Conservation (phyloP, 2,113 vertebrate species). For the Nanorana parkeri region DNA sequence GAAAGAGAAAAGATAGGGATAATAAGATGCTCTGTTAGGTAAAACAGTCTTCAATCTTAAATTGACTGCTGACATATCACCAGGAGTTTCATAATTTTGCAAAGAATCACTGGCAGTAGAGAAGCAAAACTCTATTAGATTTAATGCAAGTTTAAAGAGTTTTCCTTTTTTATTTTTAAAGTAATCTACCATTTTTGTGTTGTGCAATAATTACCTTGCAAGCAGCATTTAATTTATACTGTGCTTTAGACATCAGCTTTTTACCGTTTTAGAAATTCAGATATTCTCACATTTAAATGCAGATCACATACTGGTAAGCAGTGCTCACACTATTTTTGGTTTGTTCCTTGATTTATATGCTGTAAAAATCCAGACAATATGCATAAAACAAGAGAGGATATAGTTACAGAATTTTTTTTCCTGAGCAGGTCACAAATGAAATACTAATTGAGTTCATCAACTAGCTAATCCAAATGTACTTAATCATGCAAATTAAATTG, state of each 20-base stretch:
- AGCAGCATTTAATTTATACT: no score
- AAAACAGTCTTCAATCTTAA: no score
- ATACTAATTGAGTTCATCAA: slow-evolving; percentile 41
- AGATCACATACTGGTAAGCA: slow-evolving; percentile 5
- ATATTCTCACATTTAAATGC: neutral
- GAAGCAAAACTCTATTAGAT: neutral
- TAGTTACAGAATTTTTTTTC: slow-evolving; percentile 9
- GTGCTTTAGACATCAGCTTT: no score
- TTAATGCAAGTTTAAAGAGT: no score
- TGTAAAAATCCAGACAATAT: slow-evolving; percentile 21
- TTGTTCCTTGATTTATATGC: slow-evolving; percentile 17
- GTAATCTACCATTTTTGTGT: no score
- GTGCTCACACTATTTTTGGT: slow-evolving; percentile 11
- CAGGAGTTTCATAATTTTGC: no score
- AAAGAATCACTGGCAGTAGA: no score
- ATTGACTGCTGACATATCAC: no score
- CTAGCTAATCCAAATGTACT: slow-evolving; percentile 37
- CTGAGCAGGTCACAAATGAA: slow-evolving; percentile 32
- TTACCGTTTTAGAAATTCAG: neutral
- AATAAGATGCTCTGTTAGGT: no score
- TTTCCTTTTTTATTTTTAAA: no score
- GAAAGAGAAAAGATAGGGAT: no score
- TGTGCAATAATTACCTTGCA: no score
- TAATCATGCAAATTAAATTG: slow-evolving; percentile 42
- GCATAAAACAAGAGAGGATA: slow-evolving; percentile 16